A percentile compares a stretch with the other conserved stretches of the same genome.
These are phyloP conservation scores for Lepisosteus oculatus DNA, from an alignment of 2,113 vertebrate species.

Conservation along the genomic window DNA sequence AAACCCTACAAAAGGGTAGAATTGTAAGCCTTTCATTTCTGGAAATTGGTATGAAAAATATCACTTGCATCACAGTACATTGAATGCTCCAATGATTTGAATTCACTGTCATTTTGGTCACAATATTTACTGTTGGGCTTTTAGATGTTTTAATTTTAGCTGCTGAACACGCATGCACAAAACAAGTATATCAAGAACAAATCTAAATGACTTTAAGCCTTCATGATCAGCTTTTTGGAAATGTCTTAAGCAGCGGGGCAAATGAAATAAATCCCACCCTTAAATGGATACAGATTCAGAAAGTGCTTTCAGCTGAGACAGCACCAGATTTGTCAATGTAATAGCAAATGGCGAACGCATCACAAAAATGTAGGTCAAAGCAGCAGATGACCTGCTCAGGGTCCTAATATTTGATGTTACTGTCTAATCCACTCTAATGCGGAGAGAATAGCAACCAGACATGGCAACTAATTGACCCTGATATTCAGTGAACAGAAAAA, in stretches of 20 bases:
- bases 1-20: too few relatives aligned
- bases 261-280: constrained; percentile 22
- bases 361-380: constrained; percentile 68
- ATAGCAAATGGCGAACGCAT: constrained; percentile 64
- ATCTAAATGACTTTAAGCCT: too few relatives aligned
- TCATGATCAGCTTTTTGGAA: too few relatives aligned
- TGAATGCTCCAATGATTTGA: too few relatives aligned
- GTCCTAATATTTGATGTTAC: constrained; percentile 53
- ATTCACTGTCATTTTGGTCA: too few relatives aligned
- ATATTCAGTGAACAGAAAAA: constrained; percentile 80
- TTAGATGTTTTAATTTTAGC: too few relatives aligned
- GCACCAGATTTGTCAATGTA: constrained; percentile 41
- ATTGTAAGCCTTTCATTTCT: too few relatives aligned
- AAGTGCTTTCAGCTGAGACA: constrained; percentile 50
- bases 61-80: too few relatives aligned
- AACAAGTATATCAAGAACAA: too few relatives aligned
- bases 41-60: too few relatives aligned
- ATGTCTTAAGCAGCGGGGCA: constrained; percentile 10
- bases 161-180: too few relatives aligned
- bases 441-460: constrained; percentile 61
- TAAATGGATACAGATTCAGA: constrained; percentile 38
- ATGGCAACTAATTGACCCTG: constrained; percentile 77
- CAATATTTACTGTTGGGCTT: too few relatives aligned
- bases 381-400: constrained; percentile 55
- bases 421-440: constrained; percentile 75